Conservation (phyloP, 1,140 invertebrate genomes). For the Papilio polyxenes region DNA sequence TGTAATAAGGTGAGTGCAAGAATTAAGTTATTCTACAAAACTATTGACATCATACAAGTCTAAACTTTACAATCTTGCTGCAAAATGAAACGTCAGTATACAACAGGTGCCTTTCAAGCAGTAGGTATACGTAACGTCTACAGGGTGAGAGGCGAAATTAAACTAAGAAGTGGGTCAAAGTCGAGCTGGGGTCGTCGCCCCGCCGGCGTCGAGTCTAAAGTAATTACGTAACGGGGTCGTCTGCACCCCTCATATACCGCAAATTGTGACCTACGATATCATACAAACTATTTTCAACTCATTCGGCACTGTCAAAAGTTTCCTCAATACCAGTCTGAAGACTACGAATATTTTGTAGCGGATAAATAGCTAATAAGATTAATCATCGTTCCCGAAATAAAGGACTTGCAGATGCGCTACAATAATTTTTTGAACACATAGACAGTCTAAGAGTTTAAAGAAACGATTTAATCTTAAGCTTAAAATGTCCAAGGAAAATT, state of each 20-base stretch:
- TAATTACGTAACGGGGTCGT: constrained; percentile 73
- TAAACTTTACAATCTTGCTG: background rate
- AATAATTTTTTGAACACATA: background rate
- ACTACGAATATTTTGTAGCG: too few species aligned
- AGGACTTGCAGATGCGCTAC: background rate
- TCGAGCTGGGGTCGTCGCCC: constrained; percentile 71
- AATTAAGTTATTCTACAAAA: constrained; percentile 22
- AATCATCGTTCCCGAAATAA: background rate
- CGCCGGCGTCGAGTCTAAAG: constrained; percentile 56
- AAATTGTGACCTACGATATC: constrained; percentile 44
- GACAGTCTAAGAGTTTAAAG: too few species aligned
- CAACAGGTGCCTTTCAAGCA: constrained; percentile 31
- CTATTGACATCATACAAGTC: background rate
- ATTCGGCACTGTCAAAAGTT: constrained; percentile 53
- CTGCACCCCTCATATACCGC: constrained; percentile 41
- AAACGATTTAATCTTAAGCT: too few species aligned
- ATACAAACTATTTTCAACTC: constrained; percentile 37
- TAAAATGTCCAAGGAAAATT: background rate
- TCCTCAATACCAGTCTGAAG: too few species aligned
- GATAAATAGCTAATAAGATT: too few species aligned
- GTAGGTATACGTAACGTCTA: constrained; percentile 54
- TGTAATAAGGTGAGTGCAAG: too few species aligned
- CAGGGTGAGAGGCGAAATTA: constrained; percentile 73
- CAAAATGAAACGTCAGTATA: background rate
- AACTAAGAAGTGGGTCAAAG: constrained; percentile 77